Evolutionary conservation across 1,140 invertebrate species (phyloP).

Genomic region (Drosophila nikananu): DNA sequence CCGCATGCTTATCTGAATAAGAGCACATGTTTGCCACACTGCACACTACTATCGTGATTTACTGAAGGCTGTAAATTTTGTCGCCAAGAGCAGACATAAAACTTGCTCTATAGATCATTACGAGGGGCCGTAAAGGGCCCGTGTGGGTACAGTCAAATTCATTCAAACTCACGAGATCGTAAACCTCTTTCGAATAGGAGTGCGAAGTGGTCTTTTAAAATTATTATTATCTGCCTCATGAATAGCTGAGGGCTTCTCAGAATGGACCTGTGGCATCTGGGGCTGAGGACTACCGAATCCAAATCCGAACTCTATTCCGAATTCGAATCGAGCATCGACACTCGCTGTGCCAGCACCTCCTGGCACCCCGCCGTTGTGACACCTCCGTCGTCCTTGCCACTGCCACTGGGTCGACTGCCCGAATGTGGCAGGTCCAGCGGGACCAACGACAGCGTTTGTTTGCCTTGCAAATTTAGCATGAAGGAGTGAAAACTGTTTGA

Average conservation of each 20-base stretch:
- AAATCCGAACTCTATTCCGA: not conserved
- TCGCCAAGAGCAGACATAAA: constrained; percentile 45
- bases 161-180: constrained; percentile 49
- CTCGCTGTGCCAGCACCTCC: constrained; percentile 47
- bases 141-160: constrained; percentile 47
- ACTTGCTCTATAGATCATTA: constrained; percentile 43
- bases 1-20: constrained; percentile 10
- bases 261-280: constrained; percentile 20
- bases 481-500: constrained; percentile 68
- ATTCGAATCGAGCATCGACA: constrained; percentile 15
- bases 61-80: constrained; percentile 53
- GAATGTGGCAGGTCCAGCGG: constrained; percentile 27
- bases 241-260: constrained; percentile 34
- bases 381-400: constrained; percentile 30
- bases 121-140: constrained; percentile 28
- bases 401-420: constrained; percentile 4
- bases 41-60: constrained; percentile 30
- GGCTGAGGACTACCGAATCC: constrained; percentile 45
- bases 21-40: constrained; percentile 36
- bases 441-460: constrained; percentile 53
- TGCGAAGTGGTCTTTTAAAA: constrained; percentile 23
- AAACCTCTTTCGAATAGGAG: constrained; percentile 30
- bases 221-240: constrained; percentile 5
- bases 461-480: constrained; percentile 66
- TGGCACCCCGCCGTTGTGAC: constrained; percentile 36